Conservation (phyloP, 2,797 vertebrate genomes). For the Streptopelia turtur region DNA sequence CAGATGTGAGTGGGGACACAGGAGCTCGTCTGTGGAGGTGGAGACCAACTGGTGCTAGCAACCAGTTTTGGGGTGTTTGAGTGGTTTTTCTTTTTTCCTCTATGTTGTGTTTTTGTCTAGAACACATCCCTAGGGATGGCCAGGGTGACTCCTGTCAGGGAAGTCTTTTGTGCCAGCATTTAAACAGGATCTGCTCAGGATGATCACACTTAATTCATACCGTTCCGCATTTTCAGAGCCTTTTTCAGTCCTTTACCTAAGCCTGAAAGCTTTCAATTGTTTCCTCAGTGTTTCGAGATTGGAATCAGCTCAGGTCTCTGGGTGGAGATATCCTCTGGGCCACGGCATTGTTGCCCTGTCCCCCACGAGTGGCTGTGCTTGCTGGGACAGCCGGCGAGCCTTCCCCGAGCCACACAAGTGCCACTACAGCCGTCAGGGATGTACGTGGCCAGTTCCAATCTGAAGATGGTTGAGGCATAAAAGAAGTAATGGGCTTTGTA, state of each 20-base stretch:
- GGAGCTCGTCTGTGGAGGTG: fast-evolving
- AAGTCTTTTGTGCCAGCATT: conserved; percentile 32
- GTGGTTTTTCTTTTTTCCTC: neutral
- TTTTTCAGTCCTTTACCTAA: conserved; percentile 32
- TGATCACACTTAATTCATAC: conserved; percentile 26
- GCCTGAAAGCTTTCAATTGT: conserved; percentile 51
- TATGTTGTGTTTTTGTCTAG: neutral
- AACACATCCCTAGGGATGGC: neutral
- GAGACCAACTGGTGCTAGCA: neutral
- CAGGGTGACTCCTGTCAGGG: neutral
- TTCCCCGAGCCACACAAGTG: neutral
- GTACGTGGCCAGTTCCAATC: neutral
- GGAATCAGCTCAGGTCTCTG: conserved; percentile 46
- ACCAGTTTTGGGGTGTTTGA: neutral
- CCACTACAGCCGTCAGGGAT: neutral
- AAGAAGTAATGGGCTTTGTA: neutral
- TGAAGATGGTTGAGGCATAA: neutral
- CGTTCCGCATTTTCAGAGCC: neutral
- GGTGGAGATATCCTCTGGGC: conserved; percentile 54
- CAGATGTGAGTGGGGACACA: neutral
- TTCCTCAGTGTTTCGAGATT: conserved; percentile 12
- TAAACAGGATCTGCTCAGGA: conserved; percentile 50
- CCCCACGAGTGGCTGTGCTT: neutral
- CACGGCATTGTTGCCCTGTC: neutral
- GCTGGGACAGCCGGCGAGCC: neutral